Base-by-base conservation (phyloP, 2,888 invertebrate species). In the Drosophila sordidula region DNA sequence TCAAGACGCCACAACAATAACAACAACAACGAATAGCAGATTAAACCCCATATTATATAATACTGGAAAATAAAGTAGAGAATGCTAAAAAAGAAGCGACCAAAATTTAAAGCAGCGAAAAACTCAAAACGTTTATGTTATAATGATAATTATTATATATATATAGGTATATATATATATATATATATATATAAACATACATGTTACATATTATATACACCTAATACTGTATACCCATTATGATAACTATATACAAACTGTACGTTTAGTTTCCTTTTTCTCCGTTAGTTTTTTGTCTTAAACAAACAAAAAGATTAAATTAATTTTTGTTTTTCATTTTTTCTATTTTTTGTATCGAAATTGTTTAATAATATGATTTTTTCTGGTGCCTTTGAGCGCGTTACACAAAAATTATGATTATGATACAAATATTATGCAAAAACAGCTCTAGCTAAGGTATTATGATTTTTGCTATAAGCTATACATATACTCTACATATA, bases 391-490 rank as follows among this genome's bases (percentile, higher is more conserved):
- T 72, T 51, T 62, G 42, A 57, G 65, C 52, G 66, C 71, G 56
- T 62, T 67, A 62, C 59, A 74, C 59, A 72, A 45, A 56, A 52
- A 71, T 58, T 63, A 52, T 59, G 47, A 58, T 54, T 46, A 63
- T 26, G 46, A 63, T 62, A 42, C 63, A 50, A 36, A 36, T 46
- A 55, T 42, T 16, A 41, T 51, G 22, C 44, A 51, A 65, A 72
- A 47, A 41, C 39, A 59, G 72, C 72, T 80, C 61, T 82, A 86
- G 87, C 74, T 74, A 84, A 83, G 74, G 85, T 84, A 83, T 83
- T 87, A 83, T 84, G 79, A 87, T 87, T 83, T 78, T 70, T 81
- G 87, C 87, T 83, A 75, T 83, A 83, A 83, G 83, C 83, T n/a
- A 81, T 80, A 70, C 50, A 78, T 47, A 67, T 68, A 63, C 34